These are phyloP conservation scores for Diadophis punctatus DNA, from an alignment of 2,113 vertebrate genomes.

Conservation along the genomic window DNA sequence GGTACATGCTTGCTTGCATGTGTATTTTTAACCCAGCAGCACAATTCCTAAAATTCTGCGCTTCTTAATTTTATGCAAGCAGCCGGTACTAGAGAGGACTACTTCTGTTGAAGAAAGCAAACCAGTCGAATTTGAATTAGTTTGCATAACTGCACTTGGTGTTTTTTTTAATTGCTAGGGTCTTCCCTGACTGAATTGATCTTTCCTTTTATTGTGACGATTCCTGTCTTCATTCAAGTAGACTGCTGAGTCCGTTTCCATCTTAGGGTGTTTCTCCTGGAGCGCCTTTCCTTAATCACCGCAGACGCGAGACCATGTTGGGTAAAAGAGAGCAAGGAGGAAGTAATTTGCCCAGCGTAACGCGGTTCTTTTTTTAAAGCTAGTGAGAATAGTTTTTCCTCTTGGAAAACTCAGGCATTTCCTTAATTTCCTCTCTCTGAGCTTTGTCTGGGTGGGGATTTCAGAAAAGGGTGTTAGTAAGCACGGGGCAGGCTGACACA, in stretches of 20 bases:
- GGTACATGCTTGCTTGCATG: too few species aligned
- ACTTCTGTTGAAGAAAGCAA: neutral
- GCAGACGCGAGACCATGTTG: neutral
- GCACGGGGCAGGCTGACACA: neutral
- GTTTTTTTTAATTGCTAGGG: neutral
- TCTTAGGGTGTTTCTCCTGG: neutral
- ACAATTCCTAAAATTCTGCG: neutral
- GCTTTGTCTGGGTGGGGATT: slow-evolving; percentile 64
- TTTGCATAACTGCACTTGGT: neutral
- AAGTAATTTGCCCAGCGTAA: neutral
- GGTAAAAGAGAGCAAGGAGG: slow-evolving; percentile 22
- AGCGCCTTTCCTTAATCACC: slow-evolving; percentile 12
- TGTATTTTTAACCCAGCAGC: too few species aligned
- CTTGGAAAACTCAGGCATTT: slow-evolving; percentile 57
- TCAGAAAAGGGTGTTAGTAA: slow-evolving; percentile 48
- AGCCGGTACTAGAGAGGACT: neutral
- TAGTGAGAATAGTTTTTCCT: slow-evolving; percentile 39
- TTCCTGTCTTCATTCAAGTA: neutral
- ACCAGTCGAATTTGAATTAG: too few species aligned
- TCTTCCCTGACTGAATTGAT: neutral
- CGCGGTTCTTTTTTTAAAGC: slow-evolving; percentile 2
- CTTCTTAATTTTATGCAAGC: neutral
- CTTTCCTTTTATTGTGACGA: neutral
- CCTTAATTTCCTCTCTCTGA: slow-evolving; percentile 57
- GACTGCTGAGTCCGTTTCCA: neutral